Conservation (phyloP, 2,797 vertebrate species). For the Silurus aristotelis region DNA sequence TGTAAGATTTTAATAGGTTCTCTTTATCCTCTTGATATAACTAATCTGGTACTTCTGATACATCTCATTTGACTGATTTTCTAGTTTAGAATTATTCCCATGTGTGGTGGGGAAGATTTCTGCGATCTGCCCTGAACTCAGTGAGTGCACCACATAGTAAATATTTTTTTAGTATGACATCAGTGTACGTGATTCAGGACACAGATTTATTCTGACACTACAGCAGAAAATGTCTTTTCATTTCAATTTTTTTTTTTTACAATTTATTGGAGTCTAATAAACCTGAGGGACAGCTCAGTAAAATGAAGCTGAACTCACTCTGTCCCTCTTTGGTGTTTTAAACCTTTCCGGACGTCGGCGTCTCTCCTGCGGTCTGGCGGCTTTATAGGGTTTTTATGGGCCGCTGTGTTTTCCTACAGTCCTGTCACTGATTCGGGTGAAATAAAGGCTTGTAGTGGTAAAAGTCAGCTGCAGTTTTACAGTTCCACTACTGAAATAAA, state of each 20-base stretch:
- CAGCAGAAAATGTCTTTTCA: slow-evolving; percentile 10
- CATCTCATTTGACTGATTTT: background rate
- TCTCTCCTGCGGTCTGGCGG: slow-evolving; percentile 66
- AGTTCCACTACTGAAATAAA: slow-evolving; percentile 8
- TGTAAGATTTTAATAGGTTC: background rate
- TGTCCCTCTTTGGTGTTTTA: slow-evolving; percentile 63
- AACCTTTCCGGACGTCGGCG: slow-evolving; percentile 60
- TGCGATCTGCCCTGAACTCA: background rate
- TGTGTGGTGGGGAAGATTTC: background rate
- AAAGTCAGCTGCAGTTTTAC: slow-evolving; percentile 59
- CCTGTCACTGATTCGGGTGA: slow-evolving; percentile 65
- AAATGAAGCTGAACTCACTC: slow-evolving; percentile 60
- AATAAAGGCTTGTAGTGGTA: slow-evolving; percentile 68
- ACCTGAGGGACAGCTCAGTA: slow-evolving; percentile 57
- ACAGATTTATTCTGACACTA: slow-evolving; percentile 1
- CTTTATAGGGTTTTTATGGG: slow-evolving; percentile 71
- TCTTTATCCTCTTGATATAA: background rate
- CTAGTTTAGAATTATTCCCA: background rate
- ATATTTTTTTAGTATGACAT: slow-evolving; percentile 6
- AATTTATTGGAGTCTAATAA: slow-evolving; percentile 22
- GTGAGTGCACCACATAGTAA: background rate
- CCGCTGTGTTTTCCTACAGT: slow-evolving; percentile 74
- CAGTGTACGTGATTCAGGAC: slow-evolving; percentile 1
- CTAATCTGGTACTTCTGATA: background rate
- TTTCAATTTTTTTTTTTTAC: too few relatives aligned